A percentile compares a stretch with the other conserved stretches of the same genome.
Conservation (phyloP, 2,888 invertebrate species). For the Cheilosia grossa region DNA sequence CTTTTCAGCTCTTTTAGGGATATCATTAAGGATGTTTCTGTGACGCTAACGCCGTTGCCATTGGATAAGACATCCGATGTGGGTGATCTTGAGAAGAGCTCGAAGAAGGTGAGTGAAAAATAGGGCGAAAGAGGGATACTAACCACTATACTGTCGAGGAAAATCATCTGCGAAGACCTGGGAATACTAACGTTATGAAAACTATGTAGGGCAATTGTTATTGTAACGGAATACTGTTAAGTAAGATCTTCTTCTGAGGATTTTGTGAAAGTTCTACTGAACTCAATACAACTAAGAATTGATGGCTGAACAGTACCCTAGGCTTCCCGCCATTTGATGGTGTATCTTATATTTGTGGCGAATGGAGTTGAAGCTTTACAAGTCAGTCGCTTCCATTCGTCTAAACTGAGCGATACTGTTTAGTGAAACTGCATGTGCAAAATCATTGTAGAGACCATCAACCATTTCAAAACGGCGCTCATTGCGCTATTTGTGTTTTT, state of each 20-base stretch:
- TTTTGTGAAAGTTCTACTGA: no score
- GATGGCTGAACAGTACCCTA: no score
- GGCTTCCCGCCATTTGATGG: no score
- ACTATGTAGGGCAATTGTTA: neutral
- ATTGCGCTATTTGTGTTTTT: no score
- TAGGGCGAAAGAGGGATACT: slow-evolving; percentile 7
- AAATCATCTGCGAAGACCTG: neutral
- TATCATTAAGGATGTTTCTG: slow-evolving; percentile 82
- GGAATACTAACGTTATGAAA: neutral
- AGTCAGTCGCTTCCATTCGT: no score
- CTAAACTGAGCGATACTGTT: no score
- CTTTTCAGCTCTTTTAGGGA: slow-evolving; percentile 80
- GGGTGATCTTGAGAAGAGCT: slow-evolving; percentile 81
- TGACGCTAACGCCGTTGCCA: slow-evolving; percentile 81
- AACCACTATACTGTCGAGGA: slow-evolving; percentile 44
- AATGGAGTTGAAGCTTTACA: no score
- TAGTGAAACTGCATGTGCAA: no score
- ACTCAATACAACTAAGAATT: no score
- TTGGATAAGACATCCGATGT: slow-evolving; percentile 80
- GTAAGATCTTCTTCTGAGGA: neutral
- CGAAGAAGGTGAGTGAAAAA: slow-evolving; percentile 80
- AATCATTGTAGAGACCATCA: no score
- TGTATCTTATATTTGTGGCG: no score
- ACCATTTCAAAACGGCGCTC: no score
- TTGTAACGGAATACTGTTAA: neutral